Evolutionary conservation across 2,797 vertebrate species (phyloP).

Genomic region (Falco columbarius): DNA sequence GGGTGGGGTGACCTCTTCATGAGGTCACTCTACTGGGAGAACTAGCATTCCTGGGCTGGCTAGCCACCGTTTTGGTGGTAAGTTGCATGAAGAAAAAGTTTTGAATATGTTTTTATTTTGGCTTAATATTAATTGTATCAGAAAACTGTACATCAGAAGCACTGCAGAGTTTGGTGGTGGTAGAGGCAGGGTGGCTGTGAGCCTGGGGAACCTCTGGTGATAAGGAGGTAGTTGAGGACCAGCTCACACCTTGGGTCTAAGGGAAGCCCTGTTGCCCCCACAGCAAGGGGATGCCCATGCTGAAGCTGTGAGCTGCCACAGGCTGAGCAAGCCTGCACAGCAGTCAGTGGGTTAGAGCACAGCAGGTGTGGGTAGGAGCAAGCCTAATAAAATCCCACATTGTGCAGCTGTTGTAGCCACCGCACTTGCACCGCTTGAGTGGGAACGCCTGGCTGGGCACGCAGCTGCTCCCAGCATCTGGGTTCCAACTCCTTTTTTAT

Average conservation of each 20-base stretch:
- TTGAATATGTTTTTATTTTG: background rate
- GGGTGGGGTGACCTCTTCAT: background rate
- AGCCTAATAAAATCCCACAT: background rate
- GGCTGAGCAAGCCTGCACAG: background rate
- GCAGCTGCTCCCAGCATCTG: background rate
- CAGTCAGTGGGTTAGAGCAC: background rate
- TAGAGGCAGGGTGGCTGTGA: background rate
- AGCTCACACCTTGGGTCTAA: background rate
- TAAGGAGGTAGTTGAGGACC: rapidly evolving
- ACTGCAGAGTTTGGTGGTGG: background rate
- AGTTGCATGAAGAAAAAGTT: background rate
- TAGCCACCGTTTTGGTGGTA: background rate
- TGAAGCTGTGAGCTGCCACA: background rate
- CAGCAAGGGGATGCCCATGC: background rate
- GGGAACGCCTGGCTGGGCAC: background rate
- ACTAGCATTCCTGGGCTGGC: background rate
- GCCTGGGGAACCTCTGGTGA: rapidly evolving
- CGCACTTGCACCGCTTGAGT: background rate
- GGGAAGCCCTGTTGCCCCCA: background rate
- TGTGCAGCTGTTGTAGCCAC: background rate
- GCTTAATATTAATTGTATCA: background rate
- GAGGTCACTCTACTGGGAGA: background rate
- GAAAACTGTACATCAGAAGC: background rate
- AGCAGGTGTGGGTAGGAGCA: background rate
- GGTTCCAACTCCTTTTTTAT: background rate